Evolutionary conservation across 2,113 vertebrate species (phyloP).

Genomic region (Eudyptes chrysolophus): DNA sequence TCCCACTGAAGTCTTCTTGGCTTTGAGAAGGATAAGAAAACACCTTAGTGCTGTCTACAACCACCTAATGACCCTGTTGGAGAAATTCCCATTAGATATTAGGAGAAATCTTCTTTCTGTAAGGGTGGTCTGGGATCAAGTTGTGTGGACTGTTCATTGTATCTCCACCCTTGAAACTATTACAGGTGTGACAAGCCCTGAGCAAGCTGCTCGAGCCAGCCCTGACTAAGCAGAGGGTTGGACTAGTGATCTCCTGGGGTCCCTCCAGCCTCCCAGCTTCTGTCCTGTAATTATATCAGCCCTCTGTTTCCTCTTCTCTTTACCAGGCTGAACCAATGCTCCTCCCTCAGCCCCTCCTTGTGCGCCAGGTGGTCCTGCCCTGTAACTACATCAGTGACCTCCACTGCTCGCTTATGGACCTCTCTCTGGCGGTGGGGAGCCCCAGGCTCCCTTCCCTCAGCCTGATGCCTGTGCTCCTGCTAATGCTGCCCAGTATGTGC

Average conservation of each 20-base stretch:
- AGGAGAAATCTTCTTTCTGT: not conserved
- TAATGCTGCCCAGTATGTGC: not conserved
- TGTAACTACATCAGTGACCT: not conserved
- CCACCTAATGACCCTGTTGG: not conserved
- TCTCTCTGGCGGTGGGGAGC: not conserved
- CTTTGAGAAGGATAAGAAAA: not conserved
- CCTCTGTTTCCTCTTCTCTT: not conserved
- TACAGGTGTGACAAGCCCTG: not conserved
- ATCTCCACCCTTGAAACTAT: not conserved
- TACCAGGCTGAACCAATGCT: not conserved
- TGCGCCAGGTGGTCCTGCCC: not conserved
- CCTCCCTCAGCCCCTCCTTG: not conserved
- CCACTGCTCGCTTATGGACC: not conserved
- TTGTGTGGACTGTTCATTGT: rapidly evolving
- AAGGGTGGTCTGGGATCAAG: not conserved
- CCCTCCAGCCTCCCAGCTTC: not conserved
- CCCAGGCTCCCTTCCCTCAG: not conserved
- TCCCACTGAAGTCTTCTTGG: not conserved
- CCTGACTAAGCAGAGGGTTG: not conserved
- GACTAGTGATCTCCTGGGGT: not conserved
- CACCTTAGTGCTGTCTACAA: not conserved
- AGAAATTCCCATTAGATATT: not conserved
- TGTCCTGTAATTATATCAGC: not conserved
- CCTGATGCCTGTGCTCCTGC: rapidly evolving
- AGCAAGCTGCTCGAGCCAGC: not conserved